phyloP scores from a whole-genome alignment of 2,797 vertebrate species.

The Lophotriccus pileatus region DNA sequence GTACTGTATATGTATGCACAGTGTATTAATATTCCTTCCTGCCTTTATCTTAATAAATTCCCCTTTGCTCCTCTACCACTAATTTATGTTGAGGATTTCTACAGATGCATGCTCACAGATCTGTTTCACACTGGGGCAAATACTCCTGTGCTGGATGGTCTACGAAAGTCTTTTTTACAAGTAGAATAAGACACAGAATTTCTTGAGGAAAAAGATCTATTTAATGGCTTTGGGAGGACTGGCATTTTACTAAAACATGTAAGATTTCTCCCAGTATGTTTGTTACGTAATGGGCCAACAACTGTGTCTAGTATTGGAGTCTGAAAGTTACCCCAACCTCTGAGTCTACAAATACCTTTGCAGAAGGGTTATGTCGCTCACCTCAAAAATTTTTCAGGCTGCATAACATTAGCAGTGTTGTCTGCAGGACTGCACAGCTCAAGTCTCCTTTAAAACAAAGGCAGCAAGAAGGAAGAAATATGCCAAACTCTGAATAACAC shows the following conservation, averaged over 20 bases:
- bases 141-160: neutral
- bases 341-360: neutral
- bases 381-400: neutral
- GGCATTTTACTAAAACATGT: neutral
- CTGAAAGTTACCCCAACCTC: neutral
- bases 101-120: neutral
- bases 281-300: accelerated
- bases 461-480: neutral
- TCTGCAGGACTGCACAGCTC: neutral
- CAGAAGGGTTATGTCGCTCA: neutral
- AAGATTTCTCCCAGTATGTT: neutral
- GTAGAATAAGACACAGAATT: neutral
- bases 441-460: constrained; percentile 12
- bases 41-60: neutral
- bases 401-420: neutral
- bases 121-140: neutral
- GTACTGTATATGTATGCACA: neutral
- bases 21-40: neutral
- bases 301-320: neutral
- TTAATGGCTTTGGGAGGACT: neutral
- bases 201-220: too few species aligned
- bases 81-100: neutral
- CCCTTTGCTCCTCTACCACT: neutral
- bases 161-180: neutral
- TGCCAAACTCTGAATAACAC: neutral